Conservation (phyloP, 2,113 vertebrate species). For the Monopterus albus region DNA sequence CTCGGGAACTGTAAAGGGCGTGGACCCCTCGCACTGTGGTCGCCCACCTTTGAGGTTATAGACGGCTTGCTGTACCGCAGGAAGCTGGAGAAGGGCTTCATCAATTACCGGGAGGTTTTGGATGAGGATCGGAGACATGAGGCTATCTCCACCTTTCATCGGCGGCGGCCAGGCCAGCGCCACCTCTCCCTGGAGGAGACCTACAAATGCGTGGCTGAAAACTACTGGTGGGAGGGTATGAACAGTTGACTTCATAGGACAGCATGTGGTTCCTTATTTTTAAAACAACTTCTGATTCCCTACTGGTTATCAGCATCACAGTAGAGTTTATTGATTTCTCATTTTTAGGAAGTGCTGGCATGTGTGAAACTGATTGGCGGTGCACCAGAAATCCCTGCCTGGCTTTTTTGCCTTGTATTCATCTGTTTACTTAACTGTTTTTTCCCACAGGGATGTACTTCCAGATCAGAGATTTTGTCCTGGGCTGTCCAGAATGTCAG, state of each 20-base stretch:
- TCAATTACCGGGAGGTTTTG: slow-evolving; percentile 85
- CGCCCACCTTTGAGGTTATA: slow-evolving; percentile 81
- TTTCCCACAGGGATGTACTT: slow-evolving; percentile 83
- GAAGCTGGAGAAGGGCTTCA: slow-evolving; percentile 82
- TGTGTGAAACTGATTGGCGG: background rate
- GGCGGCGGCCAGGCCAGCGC: slow-evolving; percentile 64
- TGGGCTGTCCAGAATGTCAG: slow-evolving; percentile 79
- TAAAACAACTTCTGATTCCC: background rate
- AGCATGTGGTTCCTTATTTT: background rate
- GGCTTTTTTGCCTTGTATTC: background rate
- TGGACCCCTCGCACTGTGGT: slow-evolving; percentile 20
- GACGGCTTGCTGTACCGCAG: slow-evolving; percentile 83
- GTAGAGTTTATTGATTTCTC: background rate
- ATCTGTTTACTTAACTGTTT: slow-evolving; percentile 22
- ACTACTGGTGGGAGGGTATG: slow-evolving; percentile 88
- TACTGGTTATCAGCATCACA: background rate
- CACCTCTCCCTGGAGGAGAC: slow-evolving; percentile 86
- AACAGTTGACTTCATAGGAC: background rate
- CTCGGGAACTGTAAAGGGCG: slow-evolving; percentile 31
- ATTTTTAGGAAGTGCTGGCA: too few relatives aligned
- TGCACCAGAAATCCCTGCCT: background rate
- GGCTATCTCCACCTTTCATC: slow-evolving; percentile 81
- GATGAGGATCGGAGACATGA: slow-evolving; percentile 76
- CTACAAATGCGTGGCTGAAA: slow-evolving; percentile 84
- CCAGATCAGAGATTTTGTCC: slow-evolving; percentile 83